Evolutionary conservation across 2,113 vertebrate species (phyloP), one percentile per base, ranked within the genome.

Genomic region (Thamnophis sirtalis): DNA sequence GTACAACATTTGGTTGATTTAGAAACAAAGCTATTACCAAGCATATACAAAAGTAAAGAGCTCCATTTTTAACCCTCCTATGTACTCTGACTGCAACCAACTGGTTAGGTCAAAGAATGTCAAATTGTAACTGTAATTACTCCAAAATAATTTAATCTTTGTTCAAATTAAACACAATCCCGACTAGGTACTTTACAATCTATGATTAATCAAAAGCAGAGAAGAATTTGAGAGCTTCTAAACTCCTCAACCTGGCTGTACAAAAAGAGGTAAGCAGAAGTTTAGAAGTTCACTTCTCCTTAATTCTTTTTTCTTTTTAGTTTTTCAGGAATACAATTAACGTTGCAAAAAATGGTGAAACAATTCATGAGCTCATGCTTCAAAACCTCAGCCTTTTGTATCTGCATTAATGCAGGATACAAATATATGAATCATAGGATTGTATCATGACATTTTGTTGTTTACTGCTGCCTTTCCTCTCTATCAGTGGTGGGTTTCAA

Each of bases 1-100:
- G 53, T 54, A 92, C 80, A 95, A 89, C 85, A 93, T 84, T 92
- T 68, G 94, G 91, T 94, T 96, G 90, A 96, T 95, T 86, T 93
- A 80, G 86, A 90, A 92, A 94, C 48, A 86, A 86, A 56, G 8
- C 53, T 28, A 63, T 80, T 80, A 21, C 17, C n/a, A 38, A 80
- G 68, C 68, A 80, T 80, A 33, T 38, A 9, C 33, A 80, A 38
- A 80, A 80, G 68, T 38, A 80, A 17, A 80, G 8, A 19, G 17
- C 15, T 38, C 33, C 17, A 19, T 38, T 88, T 88, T 88, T 88
- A 56, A 38, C 10, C n/a, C 10, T 38, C 21, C 51, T 43, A 38
- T 22, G 19, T 87, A n/a, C 33, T 87, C 26, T 87, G n/a, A n/a
- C 5, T 54, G 86, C 50, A 38, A 38, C 26, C 38, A 21, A 88